These are phyloP conservation scores for Mellivora capensis DNA, from an alignment of 2,113 vertebrate genomes.

Conservation along the genomic window DNA sequence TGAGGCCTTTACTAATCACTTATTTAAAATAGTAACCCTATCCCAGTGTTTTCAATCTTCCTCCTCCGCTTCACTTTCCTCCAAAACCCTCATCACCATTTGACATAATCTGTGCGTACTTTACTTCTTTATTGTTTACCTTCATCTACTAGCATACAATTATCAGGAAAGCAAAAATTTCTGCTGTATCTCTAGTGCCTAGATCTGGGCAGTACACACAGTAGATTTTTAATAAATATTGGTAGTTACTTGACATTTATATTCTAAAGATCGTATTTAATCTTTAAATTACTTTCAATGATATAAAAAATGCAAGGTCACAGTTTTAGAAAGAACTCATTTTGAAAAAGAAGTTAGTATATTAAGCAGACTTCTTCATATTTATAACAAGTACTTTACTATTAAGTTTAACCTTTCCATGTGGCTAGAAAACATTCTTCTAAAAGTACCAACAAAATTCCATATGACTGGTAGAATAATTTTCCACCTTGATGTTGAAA, in stretches of 20 bases:
- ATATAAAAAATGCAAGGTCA: not conserved
- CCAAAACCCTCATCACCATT: not conserved
- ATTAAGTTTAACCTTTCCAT: not conserved
- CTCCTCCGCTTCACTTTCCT: not conserved
- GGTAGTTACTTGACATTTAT: not conserved
- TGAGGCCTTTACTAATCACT: not conserved
- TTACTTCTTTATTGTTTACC: not conserved
- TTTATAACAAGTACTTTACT: not conserved
- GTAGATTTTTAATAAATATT: not conserved
- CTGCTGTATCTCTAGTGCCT: not conserved
- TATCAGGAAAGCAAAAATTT: not conserved
- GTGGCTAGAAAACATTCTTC: not conserved
- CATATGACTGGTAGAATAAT: not conserved
- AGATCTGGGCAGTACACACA: not conserved
- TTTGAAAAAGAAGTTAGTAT: conserved; percentile 19
- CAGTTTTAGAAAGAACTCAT: conserved; percentile 6
- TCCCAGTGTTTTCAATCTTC: not conserved
- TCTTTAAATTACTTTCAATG: not conserved
- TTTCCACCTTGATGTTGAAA: not conserved
- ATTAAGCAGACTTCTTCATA: not conserved
- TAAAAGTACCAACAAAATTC: not conserved
- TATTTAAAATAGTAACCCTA: not conserved
- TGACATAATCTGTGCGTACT: not conserved
- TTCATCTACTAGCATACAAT: not conserved
- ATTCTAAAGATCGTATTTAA: not conserved